Base-by-base conservation (phyloP, 1,140 invertebrate genomes). In the Saccostrea glomerata region DNA sequence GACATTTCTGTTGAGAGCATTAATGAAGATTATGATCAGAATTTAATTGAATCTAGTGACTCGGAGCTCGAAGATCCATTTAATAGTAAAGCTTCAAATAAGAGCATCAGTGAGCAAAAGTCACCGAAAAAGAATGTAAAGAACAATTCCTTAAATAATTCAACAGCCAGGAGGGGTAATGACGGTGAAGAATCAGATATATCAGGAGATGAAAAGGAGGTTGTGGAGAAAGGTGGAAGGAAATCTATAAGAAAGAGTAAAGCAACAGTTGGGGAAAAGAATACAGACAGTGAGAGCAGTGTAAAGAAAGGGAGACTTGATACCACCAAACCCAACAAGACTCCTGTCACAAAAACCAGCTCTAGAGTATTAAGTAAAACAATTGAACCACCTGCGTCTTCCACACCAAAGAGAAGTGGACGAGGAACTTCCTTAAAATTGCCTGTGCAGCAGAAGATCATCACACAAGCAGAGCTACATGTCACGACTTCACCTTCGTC, bases 391-490 rank as follows among this genome's bases (percentile, higher is more conserved):
- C 5, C 15, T 6, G 13, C 25, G 36, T 77, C 25, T 36, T 30
- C 70, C 15, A 36, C 25, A 40, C 23, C 70, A 77, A 77, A 77
- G 23, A 77, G 12, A 15, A 77, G 30, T 36, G 23, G 13, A 15
- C 23, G 12, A 13, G 30, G 25, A 77, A 36, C 7, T 36, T 30
- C 23, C 70, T 7, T 36, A 77, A 77, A 25, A 25, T 3, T 36
- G 30, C 13, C 15, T 36, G 25, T 23, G 12, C 25, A 11, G 2
- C 30, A 77, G 13, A 77, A 25, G 30, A 30, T 77, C 4, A 77
- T 77, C 15, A 77, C 70, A 63, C 58, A 63, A 77, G 70, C 70
- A 15, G 70, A 77, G 70, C 70, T 77, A 12, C 70, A 77, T 36
- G 30, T 77, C 23, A 77, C 70, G 30, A 30, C 70, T 77, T 77